Conservation (phyloP, 2,888 invertebrate genomes). For the Drosophila macrospina region DNA sequence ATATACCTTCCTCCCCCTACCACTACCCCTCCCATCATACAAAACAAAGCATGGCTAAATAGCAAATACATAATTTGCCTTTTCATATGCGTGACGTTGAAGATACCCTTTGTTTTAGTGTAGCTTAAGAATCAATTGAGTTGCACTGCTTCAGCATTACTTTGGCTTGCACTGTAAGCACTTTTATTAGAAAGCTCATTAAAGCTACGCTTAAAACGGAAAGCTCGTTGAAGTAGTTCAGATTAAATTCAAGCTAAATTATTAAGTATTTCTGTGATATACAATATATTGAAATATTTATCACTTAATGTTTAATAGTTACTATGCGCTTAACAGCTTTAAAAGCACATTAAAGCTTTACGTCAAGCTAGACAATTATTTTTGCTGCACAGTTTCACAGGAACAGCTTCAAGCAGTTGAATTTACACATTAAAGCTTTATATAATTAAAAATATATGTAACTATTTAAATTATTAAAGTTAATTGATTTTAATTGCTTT, state of each 20-base stretch:
- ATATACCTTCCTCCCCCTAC: conserved; percentile 5
- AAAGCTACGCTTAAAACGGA: not conserved
- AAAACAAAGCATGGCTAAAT: conserved; percentile 50
- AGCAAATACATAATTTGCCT: conserved; percentile 22
- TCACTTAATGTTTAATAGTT: not conserved
- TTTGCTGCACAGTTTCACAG: no score
- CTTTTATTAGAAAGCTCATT: not conserved
- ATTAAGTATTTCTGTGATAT: no score
- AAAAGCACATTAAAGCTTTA: not conserved
- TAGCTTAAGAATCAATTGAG: no score
- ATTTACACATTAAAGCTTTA: no score
- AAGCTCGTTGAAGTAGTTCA: not conserved
- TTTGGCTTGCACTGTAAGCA: no score
- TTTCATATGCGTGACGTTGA: conserved; percentile 4
- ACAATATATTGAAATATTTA: no score
- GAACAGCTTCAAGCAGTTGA: no score
- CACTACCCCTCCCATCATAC: not conserved
- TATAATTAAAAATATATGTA: no score
- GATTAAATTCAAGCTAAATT: no score
- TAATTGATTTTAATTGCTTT: no score
- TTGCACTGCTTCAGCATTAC: no score
- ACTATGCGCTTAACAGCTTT: not conserved
- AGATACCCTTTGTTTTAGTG: conserved; percentile 2
- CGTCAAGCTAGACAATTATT: not conserved
- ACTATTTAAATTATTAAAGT: no score